A percentile compares a stretch with the other conserved stretches of the same genome.
Conservation (phyloP, 1,140 invertebrate species). For the Hormaphis cornu region DNA sequence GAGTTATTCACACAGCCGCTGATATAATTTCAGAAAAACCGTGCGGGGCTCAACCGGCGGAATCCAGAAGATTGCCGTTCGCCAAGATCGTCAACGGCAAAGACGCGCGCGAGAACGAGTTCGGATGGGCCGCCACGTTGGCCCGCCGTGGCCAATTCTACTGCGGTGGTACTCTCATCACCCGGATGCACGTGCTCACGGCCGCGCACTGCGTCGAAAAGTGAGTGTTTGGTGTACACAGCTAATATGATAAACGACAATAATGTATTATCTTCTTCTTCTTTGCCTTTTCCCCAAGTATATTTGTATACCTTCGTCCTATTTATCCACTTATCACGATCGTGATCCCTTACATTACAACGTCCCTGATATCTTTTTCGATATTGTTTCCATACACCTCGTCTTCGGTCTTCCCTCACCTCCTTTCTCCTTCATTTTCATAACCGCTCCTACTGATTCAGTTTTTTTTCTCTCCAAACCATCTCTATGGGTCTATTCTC, state of each 20-base stretch:
- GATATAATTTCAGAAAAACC: slow-evolving; percentile 16
- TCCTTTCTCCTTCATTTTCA: too few relatives aligned
- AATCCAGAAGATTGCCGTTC: background rate
- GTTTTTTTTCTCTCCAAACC: too few relatives aligned
- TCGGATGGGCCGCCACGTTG: slow-evolving; percentile 70
- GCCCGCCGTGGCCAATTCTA: slow-evolving; percentile 73
- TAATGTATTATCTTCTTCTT: background rate
- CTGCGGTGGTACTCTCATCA: slow-evolving; percentile 74
- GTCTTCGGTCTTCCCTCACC: too few relatives aligned
- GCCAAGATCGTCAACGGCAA: slow-evolving; percentile 59
- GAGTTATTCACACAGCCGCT: too few relatives aligned
- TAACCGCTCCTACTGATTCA: too few relatives aligned
- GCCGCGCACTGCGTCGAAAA: slow-evolving; percentile 69
- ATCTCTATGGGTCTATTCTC: too few relatives aligned
- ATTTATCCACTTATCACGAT: too few relatives aligned
- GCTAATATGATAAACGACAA: background rate
- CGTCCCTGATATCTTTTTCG: too few relatives aligned
- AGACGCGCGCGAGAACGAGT: slow-evolving; percentile 56
- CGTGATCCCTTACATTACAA: too few relatives aligned
- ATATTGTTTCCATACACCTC: too few relatives aligned
- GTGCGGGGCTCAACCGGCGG: background rate
- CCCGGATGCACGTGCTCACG: slow-evolving; percentile 61
- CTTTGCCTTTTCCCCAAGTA: too few relatives aligned
- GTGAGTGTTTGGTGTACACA: slow-evolving; percentile 35
- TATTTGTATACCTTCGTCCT: too few relatives aligned